A percentile compares a stretch with the other conserved stretches of the same genome.
Evolutionary conservation across 2,113 vertebrate species (phyloP).

Genomic region (Austrofundulus limnaeus): DNA sequence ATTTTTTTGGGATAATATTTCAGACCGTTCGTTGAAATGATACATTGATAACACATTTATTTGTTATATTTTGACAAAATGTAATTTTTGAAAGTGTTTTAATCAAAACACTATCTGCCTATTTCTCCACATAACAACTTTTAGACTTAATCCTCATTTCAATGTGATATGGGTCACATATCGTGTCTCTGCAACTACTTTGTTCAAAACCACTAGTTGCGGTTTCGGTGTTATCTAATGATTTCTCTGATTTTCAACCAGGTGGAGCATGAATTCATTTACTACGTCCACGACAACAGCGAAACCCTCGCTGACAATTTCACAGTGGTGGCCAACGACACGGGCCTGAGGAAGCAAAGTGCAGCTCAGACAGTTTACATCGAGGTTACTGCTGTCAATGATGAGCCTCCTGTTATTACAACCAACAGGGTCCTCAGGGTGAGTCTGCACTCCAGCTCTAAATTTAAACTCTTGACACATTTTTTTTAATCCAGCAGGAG

Average conservation of each 20-base stretch:
- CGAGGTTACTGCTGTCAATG: conserved; percentile 84
- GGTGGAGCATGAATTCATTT: conserved; percentile 88
- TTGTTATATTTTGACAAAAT: no score
- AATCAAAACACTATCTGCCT: no score
- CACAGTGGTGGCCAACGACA: conserved; percentile 84
- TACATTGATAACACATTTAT: no score
- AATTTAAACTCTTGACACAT: conserved; percentile 53
- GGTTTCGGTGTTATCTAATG: neutral
- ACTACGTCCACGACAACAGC: conserved; percentile 87
- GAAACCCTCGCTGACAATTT: conserved; percentile 84
- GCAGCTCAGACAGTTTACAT: conserved; percentile 80
- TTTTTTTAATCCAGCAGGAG: conserved; percentile 42
- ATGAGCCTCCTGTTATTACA: conserved; percentile 84
- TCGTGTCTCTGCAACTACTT: neutral
- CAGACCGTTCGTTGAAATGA: no score
- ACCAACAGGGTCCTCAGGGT: conserved; percentile 88
- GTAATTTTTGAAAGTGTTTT: no score
- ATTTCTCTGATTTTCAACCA: conserved; percentile 62
- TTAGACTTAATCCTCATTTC: no score
- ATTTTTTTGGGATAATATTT: no score
- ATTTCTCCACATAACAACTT: no score
- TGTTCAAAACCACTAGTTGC: neutral
- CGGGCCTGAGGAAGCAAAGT: conserved; percentile 84
- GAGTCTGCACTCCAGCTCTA: conserved; percentile 66
- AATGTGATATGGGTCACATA: no score